phyloP scores from a whole-genome alignment of 2,113 vertebrate genomes.

The Nothocercus julius region DNA sequence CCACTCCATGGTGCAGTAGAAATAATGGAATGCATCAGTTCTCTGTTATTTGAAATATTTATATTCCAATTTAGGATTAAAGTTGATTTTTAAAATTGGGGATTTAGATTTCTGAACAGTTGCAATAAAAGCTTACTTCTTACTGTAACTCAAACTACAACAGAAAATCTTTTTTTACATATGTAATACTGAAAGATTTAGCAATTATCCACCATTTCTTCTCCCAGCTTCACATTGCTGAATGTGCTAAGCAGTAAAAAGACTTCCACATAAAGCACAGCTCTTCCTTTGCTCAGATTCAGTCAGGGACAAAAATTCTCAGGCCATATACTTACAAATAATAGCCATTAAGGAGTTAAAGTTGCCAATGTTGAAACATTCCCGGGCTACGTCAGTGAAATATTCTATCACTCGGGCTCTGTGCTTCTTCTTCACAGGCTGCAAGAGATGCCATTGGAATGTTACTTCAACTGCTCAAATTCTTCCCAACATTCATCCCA shows the following conservation, averaged over 20 bases:
- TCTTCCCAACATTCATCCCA: background rate
- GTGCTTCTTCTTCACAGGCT: slow-evolving; percentile 96
- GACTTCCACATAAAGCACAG: background rate
- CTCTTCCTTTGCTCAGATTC: background rate
- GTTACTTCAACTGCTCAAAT: background rate
- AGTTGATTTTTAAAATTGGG: background rate
- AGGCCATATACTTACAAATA: slow-evolving; percentile 87
- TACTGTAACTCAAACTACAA: background rate
- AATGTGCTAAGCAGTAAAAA: background rate
- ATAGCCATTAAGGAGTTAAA: slow-evolving; percentile 99
- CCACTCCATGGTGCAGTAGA: background rate
- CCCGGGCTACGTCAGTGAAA: slow-evolving; percentile 93
- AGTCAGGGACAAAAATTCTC: background rate
- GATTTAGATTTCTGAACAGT: background rate
- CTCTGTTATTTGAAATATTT: background rate
- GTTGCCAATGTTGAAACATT: slow-evolving; percentile 98
- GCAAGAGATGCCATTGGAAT: background rate
- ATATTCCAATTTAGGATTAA: background rate
- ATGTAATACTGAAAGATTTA: background rate
- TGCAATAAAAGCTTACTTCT: background rate
- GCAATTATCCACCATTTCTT: background rate
- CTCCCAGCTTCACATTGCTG: background rate
- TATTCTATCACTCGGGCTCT: slow-evolving; percentile 92
- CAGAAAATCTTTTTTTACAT: background rate
- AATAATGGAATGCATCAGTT: background rate